Evolutionary conservation across 2,113 vertebrate genomes (phyloP), one percentile per base, ranked within the genome.

Genomic region (Oreocharis arfaki): DNA sequence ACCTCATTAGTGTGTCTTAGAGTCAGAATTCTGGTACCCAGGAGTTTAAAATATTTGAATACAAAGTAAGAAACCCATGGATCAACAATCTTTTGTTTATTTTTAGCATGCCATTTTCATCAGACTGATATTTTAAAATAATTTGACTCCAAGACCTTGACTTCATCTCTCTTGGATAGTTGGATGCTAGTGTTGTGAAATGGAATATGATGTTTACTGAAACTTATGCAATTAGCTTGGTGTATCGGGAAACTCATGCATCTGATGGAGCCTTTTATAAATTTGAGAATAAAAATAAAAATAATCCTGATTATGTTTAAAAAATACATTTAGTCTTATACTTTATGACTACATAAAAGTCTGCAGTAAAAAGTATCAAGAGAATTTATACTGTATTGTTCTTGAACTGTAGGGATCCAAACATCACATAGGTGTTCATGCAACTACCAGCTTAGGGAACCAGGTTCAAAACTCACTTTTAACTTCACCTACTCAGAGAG

Each of bases 41-140:
- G 35, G 70, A 90, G 23, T 83, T 92, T 93, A 87, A 94, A 95
- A 80, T 89, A 92, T 89, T 87, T 95, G 33, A 95, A 93, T 90
- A 79, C 63, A 94, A 94, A 86, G 28, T 84, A 89, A 93, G 68
- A 88, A 95, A 80, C 55, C 4, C 18, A 90, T 46, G 77, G 37
- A 96, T 67, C 39, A 93, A 90, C 57, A 86, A 27, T 32, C 17
- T 77, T 95, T 87, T 79, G 21, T 95, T 96, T 96, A 78, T 93
- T 95, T 95, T 94, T 91, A 92, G 74, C 12, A 52, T 57, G 19
- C 14, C 19, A 65, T 88, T 86, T 92, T 92, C 69, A 93, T 86
- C 92, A 89, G 41, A 65, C 8, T 87, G 84, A 83, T 33, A 55
- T 77, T 95, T 94, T 77, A 80, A 94, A 96, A 95, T 64, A 87